These are phyloP conservation scores for Dicrurus megarhynchus DNA, from an alignment of 2,113 vertebrate species.

Conservation along the genomic window DNA sequence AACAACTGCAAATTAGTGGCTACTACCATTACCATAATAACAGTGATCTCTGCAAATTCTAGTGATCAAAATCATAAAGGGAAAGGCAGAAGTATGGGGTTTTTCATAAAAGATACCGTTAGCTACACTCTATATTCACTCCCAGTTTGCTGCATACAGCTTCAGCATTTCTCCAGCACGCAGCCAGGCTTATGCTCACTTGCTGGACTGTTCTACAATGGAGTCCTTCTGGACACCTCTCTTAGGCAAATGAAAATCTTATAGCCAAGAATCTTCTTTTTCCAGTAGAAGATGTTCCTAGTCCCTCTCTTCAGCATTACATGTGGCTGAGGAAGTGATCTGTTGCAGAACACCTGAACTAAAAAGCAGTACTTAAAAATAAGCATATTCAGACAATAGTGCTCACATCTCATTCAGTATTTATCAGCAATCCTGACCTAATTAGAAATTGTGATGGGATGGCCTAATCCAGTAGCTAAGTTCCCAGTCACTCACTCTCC, in stretches of 20 bases:
- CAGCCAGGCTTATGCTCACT: background rate
- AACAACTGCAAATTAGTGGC: background rate
- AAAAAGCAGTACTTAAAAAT: background rate
- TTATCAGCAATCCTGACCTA: background rate
- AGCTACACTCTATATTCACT: background rate
- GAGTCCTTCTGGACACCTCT: background rate
- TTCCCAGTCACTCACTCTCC: background rate
- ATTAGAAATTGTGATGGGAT: background rate
- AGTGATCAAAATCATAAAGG: background rate
- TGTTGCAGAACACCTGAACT: background rate
- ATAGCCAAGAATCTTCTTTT: background rate
- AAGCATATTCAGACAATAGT: background rate
- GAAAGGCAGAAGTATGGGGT: background rate
- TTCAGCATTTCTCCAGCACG: background rate
- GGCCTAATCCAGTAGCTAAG: background rate
- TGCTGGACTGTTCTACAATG: background rate
- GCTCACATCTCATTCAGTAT: background rate
- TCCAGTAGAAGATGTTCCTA: background rate
- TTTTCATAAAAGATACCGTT: background rate
- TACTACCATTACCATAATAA: background rate
- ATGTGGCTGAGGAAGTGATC: background rate
- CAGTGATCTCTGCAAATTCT: background rate
- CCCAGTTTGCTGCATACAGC: background rate
- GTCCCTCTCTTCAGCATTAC: background rate
- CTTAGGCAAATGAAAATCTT: background rate